Percentiles rank a stretch among this genome's conserved stretches.
Conservation (phyloP, 2,797 vertebrate genomes). For the Rhinella marina region DNA sequence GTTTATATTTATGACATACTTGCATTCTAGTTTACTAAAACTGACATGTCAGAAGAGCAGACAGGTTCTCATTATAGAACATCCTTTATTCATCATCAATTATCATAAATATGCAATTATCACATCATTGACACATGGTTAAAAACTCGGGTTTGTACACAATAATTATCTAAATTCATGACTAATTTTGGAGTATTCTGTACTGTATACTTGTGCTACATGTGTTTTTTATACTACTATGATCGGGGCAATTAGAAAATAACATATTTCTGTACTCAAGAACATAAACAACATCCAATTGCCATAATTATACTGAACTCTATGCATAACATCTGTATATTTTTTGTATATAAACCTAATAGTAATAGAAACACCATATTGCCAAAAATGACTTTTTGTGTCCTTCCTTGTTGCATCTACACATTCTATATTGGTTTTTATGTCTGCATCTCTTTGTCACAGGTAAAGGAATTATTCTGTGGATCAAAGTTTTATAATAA, state of each 20-base stretch:
- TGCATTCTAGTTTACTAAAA: too few species aligned
- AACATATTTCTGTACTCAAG: too few species aligned
- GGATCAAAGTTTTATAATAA: neutral
- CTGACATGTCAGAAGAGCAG: too few species aligned
- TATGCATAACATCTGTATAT: slow-evolving; percentile 23
- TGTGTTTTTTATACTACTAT: neutral
- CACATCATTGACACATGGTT: neutral
- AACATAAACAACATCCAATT: neutral
- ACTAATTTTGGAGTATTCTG: neutral
- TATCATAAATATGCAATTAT: neutral
- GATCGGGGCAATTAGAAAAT: neutral
- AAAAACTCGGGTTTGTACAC: neutral
- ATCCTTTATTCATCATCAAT: neutral
- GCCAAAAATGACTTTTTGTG: neutral
- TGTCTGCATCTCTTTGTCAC: neutral
- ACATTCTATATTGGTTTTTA: neutral
- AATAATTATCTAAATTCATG: neutral
- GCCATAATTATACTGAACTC: too few species aligned
- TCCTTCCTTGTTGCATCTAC: neutral
- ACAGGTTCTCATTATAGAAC: neutral
- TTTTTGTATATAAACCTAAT: neutral
- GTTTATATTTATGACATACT: too few species aligned
- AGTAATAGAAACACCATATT: neutral
- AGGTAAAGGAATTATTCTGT: neutral
- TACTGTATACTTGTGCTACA: neutral